These are phyloP conservation scores for Stichopus chloronotus DNA, from an alignment of 35 echinoderm and acorn worm species.

Conservation along the genomic window DNA sequence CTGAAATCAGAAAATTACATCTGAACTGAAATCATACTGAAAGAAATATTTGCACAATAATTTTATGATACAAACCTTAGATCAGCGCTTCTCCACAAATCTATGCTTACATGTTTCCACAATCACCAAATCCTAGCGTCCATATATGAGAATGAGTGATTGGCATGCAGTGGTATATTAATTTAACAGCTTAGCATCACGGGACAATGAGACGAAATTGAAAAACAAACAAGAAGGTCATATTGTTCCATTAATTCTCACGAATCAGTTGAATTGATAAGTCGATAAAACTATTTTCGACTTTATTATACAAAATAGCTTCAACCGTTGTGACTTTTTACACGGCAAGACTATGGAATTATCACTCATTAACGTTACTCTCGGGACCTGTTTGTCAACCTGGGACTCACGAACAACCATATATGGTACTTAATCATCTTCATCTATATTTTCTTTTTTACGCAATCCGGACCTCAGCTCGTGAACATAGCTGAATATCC, in stretches of 20 bases:
- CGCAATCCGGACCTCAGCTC: slow-evolving; percentile 14
- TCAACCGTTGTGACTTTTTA: background rate
- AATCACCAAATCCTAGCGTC: background rate
- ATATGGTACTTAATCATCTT: background rate
- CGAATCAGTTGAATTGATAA: too few relatives aligned
- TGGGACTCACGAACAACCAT: too few relatives aligned
- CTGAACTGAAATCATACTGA: background rate
- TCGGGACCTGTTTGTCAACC: too few relatives aligned
- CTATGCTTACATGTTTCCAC: background rate
- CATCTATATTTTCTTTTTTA: background rate
- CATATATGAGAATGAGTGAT: too few relatives aligned
- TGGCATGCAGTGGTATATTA: too few relatives aligned
- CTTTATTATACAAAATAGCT: background rate
- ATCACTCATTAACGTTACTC: background rate
- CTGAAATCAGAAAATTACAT: background rate
- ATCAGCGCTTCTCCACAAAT: slow-evolving; percentile 15
- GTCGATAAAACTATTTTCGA: background rate
- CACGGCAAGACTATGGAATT: background rate
- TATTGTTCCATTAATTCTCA: too few relatives aligned
- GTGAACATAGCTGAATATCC: slow-evolving; percentile 32
- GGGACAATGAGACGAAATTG: too few relatives aligned
- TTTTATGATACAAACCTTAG: slow-evolving; percentile 37
- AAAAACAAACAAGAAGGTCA: too few relatives aligned
- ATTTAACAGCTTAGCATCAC: too few relatives aligned
- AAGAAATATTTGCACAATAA: slow-evolving; percentile 42